Evolutionary conservation across 2,113 vertebrate species (phyloP).

Genomic region (Lophotis ruficrista): DNA sequence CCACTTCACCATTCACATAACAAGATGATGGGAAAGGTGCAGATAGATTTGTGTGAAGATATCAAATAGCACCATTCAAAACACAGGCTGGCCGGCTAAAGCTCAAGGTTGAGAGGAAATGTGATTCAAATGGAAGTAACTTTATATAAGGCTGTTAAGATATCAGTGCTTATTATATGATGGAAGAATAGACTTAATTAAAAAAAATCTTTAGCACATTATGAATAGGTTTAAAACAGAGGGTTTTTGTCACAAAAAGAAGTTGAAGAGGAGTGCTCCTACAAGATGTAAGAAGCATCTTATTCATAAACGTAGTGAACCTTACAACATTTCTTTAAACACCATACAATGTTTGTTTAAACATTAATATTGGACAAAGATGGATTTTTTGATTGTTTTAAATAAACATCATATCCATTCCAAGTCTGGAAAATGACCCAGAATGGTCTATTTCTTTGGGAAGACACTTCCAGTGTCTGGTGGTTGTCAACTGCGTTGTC

Average conservation of each 20-base stretch:
- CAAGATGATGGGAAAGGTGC: neutral
- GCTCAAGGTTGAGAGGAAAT: neutral
- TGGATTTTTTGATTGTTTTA: neutral
- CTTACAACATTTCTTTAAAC: neutral
- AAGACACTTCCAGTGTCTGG: neutral
- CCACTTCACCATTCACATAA: neutral
- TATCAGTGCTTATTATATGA: neutral
- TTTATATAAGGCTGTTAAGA: neutral
- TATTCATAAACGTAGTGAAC: neutral
- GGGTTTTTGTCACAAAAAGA: neutral
- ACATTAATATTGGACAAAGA: neutral
- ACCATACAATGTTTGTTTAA: neutral
- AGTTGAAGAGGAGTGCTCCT: neutral
- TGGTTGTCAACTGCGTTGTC: fast-evolving
- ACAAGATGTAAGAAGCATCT: neutral
- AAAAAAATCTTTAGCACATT: neutral
- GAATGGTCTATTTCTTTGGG: neutral
- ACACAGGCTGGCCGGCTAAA: neutral
- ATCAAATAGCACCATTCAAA: neutral
- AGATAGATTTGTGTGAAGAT: neutral
- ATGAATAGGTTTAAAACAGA: neutral
- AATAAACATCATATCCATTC: neutral
- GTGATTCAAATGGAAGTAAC: neutral
- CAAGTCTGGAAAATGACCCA: neutral
- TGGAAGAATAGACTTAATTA: neutral